Evolutionary conservation across 2,113 vertebrate species (phyloP).

Genomic region (Coregonus clupeaformis): DNA sequence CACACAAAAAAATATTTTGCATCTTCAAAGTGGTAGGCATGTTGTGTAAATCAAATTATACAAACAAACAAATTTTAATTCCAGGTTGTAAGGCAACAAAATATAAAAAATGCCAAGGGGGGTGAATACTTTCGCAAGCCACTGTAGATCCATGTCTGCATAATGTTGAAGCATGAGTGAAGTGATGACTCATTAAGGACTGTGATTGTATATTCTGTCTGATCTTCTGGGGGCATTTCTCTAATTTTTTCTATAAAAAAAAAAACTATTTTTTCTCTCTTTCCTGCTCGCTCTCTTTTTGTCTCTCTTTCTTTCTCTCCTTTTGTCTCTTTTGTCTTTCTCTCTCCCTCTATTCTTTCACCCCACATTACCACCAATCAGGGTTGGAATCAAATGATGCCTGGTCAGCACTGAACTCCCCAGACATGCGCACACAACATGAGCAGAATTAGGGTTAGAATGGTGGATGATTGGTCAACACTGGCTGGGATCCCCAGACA

Average conservation of each 20-base stretch:
- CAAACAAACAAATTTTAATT: too few relatives aligned
- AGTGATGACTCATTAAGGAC: constrained; percentile 48
- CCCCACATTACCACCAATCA: constrained; percentile 50
- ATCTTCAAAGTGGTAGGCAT: too few relatives aligned
- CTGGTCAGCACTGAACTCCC: constrained; percentile 65
- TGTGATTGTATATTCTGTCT: constrained; percentile 37
- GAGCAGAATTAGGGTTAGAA: constrained; percentile 44
- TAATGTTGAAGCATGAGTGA: constrained; percentile 35
- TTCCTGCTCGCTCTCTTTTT: too few relatives aligned
- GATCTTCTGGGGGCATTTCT: constrained; percentile 20
- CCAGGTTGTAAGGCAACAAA: too few relatives aligned
- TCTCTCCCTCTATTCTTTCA: constrained; percentile 1
- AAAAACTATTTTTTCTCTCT: too few relatives aligned
- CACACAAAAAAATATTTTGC: too few relatives aligned
- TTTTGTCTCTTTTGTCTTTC: too few relatives aligned
- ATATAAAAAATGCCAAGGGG: too few relatives aligned
- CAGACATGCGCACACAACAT: constrained; percentile 39
- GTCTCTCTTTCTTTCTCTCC: too few relatives aligned
- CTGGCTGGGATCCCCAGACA: constrained; percentile 31
- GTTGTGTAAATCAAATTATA: too few relatives aligned
- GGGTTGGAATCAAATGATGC: constrained; percentile 66
- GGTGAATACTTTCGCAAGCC: too few relatives aligned
- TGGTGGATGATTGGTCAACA: constrained; percentile 54
- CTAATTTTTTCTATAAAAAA: too few relatives aligned
- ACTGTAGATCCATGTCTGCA: constrained; percentile 22